Evolutionary conservation across 1,140 invertebrate genomes (phyloP).

Genomic region (Drusus annulatus): DNA sequence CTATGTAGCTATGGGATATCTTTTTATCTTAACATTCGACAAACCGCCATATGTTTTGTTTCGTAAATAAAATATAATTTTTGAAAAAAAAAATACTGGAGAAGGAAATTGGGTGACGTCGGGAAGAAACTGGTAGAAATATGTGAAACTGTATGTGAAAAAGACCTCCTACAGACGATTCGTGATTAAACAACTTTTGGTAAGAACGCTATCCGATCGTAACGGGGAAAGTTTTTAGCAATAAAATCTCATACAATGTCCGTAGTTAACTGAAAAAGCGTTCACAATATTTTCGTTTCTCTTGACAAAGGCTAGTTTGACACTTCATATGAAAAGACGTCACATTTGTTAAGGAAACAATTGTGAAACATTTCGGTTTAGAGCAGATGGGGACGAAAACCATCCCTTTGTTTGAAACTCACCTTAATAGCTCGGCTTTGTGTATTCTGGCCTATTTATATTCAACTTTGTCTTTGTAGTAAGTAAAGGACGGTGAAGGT

Average conservation of each 20-base stretch:
- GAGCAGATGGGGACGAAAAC: constrained; percentile 12
- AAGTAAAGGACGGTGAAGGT: background rate
- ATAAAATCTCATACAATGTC: background rate
- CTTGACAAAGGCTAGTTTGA: constrained; percentile 19
- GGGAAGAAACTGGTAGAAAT: too few relatives aligned
- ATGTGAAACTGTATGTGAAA: too few relatives aligned
- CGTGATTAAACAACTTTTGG: too few relatives aligned
- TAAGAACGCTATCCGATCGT: too few relatives aligned
- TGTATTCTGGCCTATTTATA: constrained; percentile 2
- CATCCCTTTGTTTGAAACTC: constrained; percentile 30
- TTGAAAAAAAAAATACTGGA: too few relatives aligned
- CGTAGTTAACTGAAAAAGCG: background rate
- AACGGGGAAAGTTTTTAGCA: background rate
- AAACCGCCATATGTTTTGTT: too few relatives aligned
- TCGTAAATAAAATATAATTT: too few relatives aligned
- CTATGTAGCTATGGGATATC: too few relatives aligned
- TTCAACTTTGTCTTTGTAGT: background rate
- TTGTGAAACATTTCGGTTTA: constrained; percentile 29
- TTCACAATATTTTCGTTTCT: background rate
- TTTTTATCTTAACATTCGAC: too few relatives aligned
- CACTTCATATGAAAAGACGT: constrained; percentile 20
- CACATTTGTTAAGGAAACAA: constrained; percentile 43
- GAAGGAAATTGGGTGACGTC: too few relatives aligned
- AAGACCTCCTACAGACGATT: too few relatives aligned
- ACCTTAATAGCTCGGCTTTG: constrained; percentile 10